These are phyloP conservation scores for Atta cephalotes DNA, from an alignment of 1,140 invertebrate genomes.

Conservation along the genomic window DNA sequence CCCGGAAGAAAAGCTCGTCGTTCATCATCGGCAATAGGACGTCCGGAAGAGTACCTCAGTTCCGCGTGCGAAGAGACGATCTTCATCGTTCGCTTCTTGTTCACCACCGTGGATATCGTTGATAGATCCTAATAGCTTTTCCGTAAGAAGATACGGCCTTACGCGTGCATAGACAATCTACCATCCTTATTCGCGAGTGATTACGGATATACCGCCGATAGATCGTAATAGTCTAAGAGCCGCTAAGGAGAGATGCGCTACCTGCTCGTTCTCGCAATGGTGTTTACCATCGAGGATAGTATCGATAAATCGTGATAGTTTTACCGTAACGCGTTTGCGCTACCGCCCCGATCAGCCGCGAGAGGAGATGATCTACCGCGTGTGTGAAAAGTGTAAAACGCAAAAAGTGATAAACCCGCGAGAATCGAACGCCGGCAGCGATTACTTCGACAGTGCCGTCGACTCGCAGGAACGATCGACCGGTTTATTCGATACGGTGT, in stretches of 20 bases:
- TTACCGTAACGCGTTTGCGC: conserved; percentile 14
- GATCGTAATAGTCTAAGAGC: conserved; percentile 6
- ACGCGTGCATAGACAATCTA: not conserved
- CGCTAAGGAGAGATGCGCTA: conserved; percentile 1
- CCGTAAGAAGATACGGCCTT: conserved; percentile 17
- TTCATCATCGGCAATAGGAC: conserved; percentile 48
- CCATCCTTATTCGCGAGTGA: not conserved
- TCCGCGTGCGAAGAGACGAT: not conserved
- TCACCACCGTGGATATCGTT: conserved; percentile 1
- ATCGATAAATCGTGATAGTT: conserved; percentile 29
- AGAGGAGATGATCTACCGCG: not conserved
- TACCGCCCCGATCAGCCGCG: not conserved
- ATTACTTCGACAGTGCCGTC: conserved; percentile 3
- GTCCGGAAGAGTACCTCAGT: conserved; percentile 42
- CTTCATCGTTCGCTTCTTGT: not conserved
- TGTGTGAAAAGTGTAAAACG: conserved; percentile 15
- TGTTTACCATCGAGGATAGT: not conserved
- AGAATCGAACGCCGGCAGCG: conserved; percentile 14
- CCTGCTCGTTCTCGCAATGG: not conserved
- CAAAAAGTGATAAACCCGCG: conserved; percentile 18
- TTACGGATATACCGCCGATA: conserved; percentile 17
- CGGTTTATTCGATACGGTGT: not conserved
- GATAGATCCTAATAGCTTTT: conserved; percentile 18
- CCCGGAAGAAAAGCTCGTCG: conserved; percentile 46
- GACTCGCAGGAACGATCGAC: conserved; percentile 15